These are phyloP conservation scores for Aquatica leii DNA, from an alignment of 2,888 invertebrate genomes.

Conservation along the genomic window DNA sequence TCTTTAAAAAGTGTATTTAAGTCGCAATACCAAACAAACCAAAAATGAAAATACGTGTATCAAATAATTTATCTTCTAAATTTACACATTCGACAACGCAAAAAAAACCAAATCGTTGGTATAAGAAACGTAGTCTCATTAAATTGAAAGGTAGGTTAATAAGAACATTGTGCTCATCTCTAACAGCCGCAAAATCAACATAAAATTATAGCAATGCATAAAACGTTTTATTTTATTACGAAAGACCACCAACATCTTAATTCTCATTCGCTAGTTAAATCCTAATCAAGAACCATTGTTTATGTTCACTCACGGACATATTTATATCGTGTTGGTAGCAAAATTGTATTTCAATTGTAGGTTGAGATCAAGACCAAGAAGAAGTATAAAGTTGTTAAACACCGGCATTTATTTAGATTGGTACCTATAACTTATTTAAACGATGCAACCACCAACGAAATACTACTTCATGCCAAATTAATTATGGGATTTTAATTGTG, in stretches of 20 bases:
- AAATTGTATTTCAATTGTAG: constrained; percentile 58
- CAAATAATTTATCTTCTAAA: not conserved
- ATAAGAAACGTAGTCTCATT: too few relatives aligned
- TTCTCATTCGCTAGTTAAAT: constrained; percentile 51
- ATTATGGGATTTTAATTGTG: constrained; percentile 22
- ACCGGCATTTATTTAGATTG: constrained; percentile 57
- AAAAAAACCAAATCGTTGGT: too few relatives aligned
- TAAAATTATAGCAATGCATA: constrained; percentile 55
- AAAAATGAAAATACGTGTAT: too few relatives aligned
- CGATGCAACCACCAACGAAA: constrained; percentile 40
- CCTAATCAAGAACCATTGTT: constrained; percentile 59
- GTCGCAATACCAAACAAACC: too few relatives aligned
- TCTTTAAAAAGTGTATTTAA: too few relatives aligned
- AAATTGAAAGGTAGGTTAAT: too few relatives aligned
- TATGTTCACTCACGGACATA: constrained; percentile 55
- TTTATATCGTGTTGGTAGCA: constrained; percentile 51
- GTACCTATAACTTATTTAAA: constrained; percentile 52
- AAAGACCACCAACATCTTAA: constrained; percentile 56
- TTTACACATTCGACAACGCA: not conserved
- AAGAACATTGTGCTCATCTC: too few relatives aligned
- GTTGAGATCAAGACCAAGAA: constrained; percentile 41
- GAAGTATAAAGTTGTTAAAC: constrained; percentile 56
- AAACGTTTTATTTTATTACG: constrained; percentile 38
- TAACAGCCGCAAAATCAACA: not conserved
- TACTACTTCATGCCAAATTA: constrained; percentile 40